Evolutionary conservation across 2,113 vertebrate species (phyloP), one percentile per base, ranked within the genome.

Genomic region (Entomyzon cyanotis): DNA sequence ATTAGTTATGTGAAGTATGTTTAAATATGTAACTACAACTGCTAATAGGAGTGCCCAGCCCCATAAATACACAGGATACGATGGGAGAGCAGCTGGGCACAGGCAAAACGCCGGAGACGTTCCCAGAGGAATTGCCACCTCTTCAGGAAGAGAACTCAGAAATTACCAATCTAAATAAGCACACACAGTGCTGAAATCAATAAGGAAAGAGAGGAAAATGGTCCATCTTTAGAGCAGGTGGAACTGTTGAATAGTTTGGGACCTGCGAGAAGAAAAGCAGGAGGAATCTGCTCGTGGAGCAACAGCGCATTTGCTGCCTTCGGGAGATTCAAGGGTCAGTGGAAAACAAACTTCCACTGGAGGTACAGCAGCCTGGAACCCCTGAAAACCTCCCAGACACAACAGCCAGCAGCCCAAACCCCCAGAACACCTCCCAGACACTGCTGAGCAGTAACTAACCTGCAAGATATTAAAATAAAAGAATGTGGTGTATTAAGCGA

Each of bases 1-100:
- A 97, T 96, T 97, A 97, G 93, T 97, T 95, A 81, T 76, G 52
- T 94, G 89, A 97, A 84, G 55, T 89, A 90, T 93, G 71, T 96
- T 97, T 97, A 97, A 97, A 95, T 93, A 93, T 90, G 96, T 95
- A 98, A 97, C 87, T 95, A 69, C 94, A 95, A 84, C 79, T 75
- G 94, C 96, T 95, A 97, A 85, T 68, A 85, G 82, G 93, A 79
- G 67, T 75, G 82, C 67, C 85, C 90, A 79, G 74, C 73, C 35
- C 85, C 80, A 92, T 25, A 89, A 90, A 97, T 49, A 73, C 15
- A 4, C 91, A 70, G 60, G 7, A 73, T 62, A 33, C 24, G 18
- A 65, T 50, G 73, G 96, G 89, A 84, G 85, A 55, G 94, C 90
- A 96, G 88, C 89, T 90, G 33, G 91, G 41, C 79, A 60, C 44